These are phyloP conservation scores for Vicugna pacos DNA, from an alignment of 2,113 vertebrate genomes.

Conservation along the genomic window DNA sequence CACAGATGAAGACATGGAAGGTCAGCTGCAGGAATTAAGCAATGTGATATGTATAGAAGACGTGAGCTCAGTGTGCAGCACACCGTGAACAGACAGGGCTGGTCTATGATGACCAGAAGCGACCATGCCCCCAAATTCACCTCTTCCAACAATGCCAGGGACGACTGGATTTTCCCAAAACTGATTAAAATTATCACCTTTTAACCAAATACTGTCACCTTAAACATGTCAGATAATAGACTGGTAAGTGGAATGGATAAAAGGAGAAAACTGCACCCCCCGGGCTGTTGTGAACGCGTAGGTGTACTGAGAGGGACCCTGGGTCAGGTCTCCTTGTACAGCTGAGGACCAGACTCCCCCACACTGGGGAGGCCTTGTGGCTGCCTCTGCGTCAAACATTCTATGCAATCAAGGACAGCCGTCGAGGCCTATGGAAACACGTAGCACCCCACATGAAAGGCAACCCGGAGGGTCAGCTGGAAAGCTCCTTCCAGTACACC, in stretches of 20 bases:
- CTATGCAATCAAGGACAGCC: neutral
- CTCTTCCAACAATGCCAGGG: neutral
- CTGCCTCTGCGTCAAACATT: neutral
- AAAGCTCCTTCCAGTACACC: neutral
- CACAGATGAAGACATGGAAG: neutral
- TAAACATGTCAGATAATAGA: neutral
- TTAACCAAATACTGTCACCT: neutral
- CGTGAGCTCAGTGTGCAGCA: neutral
- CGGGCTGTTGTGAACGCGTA: neutral
- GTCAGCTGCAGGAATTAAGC: no score
- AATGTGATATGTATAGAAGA: accelerated
- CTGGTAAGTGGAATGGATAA: neutral
- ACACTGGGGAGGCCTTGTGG: neutral
- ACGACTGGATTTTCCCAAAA: neutral
- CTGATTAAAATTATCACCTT: neutral
- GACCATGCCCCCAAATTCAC: neutral
- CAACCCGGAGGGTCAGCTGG: neutral
- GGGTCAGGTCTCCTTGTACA: neutral
- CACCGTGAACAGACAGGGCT: neutral
- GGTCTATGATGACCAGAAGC: neutral
- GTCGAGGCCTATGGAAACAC: neutral
- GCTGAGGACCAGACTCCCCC: neutral
- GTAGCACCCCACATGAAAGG: neutral
- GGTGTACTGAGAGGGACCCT: neutral
- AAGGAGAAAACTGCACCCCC: neutral